Evolutionary conservation across 2,113 vertebrate genomes (phyloP).

Genomic region (Bostrychus sinensis): DNA sequence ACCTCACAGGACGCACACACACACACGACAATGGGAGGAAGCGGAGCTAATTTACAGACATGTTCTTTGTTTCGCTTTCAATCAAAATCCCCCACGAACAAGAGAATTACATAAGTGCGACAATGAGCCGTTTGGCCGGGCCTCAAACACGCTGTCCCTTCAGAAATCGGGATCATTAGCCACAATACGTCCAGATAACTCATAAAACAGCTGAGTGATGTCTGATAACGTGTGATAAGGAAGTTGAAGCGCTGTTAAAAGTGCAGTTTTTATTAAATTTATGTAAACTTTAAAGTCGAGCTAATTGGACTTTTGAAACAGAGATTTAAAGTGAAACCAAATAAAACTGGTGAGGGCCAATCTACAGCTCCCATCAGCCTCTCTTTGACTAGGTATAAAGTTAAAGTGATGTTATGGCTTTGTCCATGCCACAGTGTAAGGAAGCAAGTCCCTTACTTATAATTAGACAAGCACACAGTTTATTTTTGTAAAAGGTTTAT

Average conservation of each 20-base stretch:
- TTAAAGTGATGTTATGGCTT: no score
- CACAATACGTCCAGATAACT: conserved; percentile 37
- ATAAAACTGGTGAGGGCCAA: no score
- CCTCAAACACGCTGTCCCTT: conserved; percentile 55
- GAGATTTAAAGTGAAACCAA: background rate
- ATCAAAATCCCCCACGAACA: conserved; percentile 71
- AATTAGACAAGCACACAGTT: no score
- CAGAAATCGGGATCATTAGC: conserved; percentile 60
- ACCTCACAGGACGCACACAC: conserved; percentile 70
- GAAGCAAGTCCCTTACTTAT: no score
- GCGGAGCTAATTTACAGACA: conserved; percentile 75
- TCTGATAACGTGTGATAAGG: conserved; percentile 13
- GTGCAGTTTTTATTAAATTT: background rate
- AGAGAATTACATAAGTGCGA: conserved; percentile 72
- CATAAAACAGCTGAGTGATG: conserved; percentile 44
- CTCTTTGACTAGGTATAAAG: no score
- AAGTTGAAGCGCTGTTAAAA: background rate
- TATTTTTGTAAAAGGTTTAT: no score
- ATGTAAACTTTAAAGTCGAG: background rate
- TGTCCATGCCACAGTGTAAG: no score
- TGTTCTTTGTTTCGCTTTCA: conserved; percentile 76
- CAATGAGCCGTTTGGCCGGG: conserved; percentile 65
- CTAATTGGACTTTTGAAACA: conserved; percentile 2
- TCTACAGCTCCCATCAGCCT: no score
- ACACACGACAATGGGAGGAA: conserved; percentile 66